phyloP scores from a whole-genome alignment of 2,113 vertebrate genomes.

The Todiramphus chloris region DNA sequence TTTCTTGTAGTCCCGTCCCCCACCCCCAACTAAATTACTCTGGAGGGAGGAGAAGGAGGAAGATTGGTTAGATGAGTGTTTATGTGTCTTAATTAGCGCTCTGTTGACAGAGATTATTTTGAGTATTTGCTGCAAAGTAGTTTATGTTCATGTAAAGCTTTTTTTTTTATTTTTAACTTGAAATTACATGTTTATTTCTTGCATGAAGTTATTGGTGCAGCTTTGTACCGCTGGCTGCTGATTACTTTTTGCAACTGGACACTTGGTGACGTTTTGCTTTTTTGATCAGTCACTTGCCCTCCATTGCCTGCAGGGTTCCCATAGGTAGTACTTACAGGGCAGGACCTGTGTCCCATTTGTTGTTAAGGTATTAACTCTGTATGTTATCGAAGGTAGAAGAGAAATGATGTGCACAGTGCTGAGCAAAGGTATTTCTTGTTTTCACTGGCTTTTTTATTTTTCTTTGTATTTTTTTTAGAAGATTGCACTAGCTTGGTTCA shows the following conservation, averaged over 20 bases:
- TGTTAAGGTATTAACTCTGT: not conserved
- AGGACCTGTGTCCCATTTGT: not conserved
- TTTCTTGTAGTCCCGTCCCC: not conserved
- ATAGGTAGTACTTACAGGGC: not conserved
- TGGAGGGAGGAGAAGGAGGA: slow-evolving; percentile 16
- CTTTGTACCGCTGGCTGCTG: not conserved
- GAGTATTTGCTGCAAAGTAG: slow-evolving; percentile 42
- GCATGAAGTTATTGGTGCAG: not conserved
- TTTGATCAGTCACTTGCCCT: not conserved
- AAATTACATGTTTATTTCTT: not conserved
- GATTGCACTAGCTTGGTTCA: not conserved
- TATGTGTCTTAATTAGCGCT: slow-evolving; percentile 56
- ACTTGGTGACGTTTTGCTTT: not conserved
- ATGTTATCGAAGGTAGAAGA: not conserved
- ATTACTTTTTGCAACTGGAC: not conserved
- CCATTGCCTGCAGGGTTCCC: not conserved
- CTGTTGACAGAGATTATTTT: slow-evolving; percentile 55
- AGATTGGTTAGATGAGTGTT: slow-evolving; percentile 22
- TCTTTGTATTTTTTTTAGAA: not conserved
- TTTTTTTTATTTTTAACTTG: not conserved
- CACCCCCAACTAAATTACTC: not conserved
- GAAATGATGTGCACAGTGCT: not conserved
- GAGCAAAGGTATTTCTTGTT: not conserved
- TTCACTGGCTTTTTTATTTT: not conserved
- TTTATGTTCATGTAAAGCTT: not conserved